Evolutionary conservation across 2,113 vertebrate genomes (phyloP), one percentile per base, ranked within the genome.

Genomic region (Ochotona curzoniae): DNA sequence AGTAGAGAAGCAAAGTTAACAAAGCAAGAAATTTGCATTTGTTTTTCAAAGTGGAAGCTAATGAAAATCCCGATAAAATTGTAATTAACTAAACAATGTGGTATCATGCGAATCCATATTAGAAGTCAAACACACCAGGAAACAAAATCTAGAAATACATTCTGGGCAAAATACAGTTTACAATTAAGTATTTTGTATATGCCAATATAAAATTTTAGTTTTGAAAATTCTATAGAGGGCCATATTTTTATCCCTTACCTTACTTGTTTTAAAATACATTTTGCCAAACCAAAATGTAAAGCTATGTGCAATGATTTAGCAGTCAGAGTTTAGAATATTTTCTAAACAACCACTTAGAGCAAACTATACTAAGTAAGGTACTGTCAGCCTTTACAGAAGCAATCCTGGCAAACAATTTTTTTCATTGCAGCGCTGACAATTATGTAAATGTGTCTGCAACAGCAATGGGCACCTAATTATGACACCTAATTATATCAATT

Each of bases 391-490:
- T 96, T 97, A 96, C 81, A 93, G 96, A 98, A 97, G 96, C 87
- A 97, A 96, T 97, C 96, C 95, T 97, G 97, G 90, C 95, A 97
- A 98, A 98, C 94, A 98, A 97, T 98, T 97, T 97, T 98, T 98
- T 98, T 97, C 96, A 96, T 96, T 97, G 97, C 97, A 96, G 95
- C 93, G 87, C 96, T 96, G 94, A 97, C 96, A 98, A 98, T 98
- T 98, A 98, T 97, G 97, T 97, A 98, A 98, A 98, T 98, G 83
- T 96, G 61, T 94, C 89, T 98, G 93, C 87, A 97, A 97, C 95
- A 98, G 97, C 97, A 98, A 95, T 97, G 98, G 97, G 91, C 97
- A 98, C 97, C 97, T 98, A 98, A 98, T 98, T 98, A 98, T 97
- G 97, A 97, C 96, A 98, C 93, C 97, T 97, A 97, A 98, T 98